Base-by-base conservation (phyloP, 2,888 invertebrate genomes). In the Perithous albicinctus region DNA sequence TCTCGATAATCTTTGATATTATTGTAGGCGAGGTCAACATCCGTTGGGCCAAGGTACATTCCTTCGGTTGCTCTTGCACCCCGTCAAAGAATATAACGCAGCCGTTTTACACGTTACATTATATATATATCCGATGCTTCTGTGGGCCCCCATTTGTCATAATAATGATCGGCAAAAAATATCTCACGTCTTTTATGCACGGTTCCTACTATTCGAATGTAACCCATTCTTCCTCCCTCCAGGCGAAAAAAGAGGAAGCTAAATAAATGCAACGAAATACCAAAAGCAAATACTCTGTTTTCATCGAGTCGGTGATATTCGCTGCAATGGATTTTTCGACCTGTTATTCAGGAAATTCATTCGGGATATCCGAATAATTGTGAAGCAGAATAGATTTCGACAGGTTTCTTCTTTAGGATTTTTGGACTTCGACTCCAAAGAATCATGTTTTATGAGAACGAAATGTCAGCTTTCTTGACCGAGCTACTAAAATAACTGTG, bases 121-220 rank as follows among this genome's bases (percentile, higher is more conserved):
- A 10, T 32, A 38, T 35, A 29, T 72, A 10, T n/a, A 41, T 56
- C 48, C n/a, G n/a, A n/a, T 67, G 59, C 51, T 78, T 67, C 32
- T 32, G 32, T 32, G 59, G 15, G 32, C 51, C 56, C 51, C 56
- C 84, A 78, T 85, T 85, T 83, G 84, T 83, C 78, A 84, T 84
- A 85, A 85, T 85, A 85, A 84, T 85, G 85, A 85, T 84, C 70
- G 66, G 84, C 84, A 79, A 77, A 80, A 84, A 73, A n/a, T n/a
- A n/a, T 41, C 41, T 41, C 12, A 38, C 41, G 23, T 32, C 26
- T 56, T 70, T 41, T 38, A 56, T 54, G 26, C 26, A n/a, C 5
- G 38, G 7, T n/a, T 41, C 41, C 8, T 41, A 56, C 54, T 56
- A 56, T 29, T 56, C 8, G 32, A 32, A 59, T 15, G 59, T 59